Percentiles rank a stretch among this genome's conserved stretches.
These are phyloP conservation scores for Emydocephalus ijimae DNA, from an alignment of 2,113 vertebrate genomes.

Conservation along the genomic window DNA sequence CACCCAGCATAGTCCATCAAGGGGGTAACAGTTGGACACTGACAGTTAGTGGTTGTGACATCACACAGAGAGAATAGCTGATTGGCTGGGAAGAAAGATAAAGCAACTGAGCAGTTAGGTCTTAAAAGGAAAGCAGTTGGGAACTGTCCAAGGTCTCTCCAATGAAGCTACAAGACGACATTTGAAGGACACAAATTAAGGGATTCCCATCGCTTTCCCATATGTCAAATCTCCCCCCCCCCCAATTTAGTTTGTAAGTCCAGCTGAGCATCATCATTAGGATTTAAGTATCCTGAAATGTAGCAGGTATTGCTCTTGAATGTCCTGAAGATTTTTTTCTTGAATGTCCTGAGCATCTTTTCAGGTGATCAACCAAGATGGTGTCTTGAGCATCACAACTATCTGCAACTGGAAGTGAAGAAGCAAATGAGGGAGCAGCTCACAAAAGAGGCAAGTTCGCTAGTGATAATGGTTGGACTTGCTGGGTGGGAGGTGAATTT, in stretches of 20 bases:
- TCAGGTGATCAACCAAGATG: no score
- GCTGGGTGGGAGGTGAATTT: no score
- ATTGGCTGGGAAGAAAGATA: neutral
- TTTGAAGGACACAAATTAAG: neutral
- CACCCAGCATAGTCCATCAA: neutral
- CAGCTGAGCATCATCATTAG: neutral
- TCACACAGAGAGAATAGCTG: neutral
- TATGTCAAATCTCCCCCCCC: neutral
- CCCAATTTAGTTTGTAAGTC: neutral
- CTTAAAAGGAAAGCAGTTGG: neutral
- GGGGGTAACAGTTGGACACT: neutral
- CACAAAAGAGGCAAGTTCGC: no score
- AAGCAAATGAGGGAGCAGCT: no score
- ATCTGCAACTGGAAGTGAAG: no score
- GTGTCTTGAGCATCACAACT: no score
- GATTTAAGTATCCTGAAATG: neutral
- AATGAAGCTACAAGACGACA: neutral
- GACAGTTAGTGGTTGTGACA: neutral
- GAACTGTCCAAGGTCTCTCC: neutral
- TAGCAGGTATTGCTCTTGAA: no score
- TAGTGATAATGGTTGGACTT: no score
- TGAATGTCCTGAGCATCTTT: no score
- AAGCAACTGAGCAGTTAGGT: neutral
- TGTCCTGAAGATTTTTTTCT: no score
- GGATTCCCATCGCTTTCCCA: neutral